Conservation (phyloP, 1,140 invertebrate genomes). For the Eumeta japonica region DNA sequence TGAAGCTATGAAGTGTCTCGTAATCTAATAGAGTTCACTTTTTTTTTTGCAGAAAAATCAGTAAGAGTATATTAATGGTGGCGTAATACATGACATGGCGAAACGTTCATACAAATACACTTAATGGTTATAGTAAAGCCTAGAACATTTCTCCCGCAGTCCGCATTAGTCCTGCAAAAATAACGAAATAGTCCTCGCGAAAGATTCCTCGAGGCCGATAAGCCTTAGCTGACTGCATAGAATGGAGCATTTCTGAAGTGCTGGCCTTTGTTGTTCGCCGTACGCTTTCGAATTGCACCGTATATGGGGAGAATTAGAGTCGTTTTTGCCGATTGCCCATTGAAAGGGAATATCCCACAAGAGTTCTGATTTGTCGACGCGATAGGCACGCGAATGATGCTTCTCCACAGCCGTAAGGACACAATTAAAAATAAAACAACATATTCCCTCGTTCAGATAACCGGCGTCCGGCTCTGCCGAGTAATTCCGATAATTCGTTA, state of each 20-base stretch:
- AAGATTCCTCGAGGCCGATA: constrained; percentile 32
- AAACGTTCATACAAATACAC: too few species aligned
- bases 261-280: constrained; percentile 23
- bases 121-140: too few species aligned
- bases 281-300: constrained; percentile 24
- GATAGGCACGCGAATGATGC: constrained; percentile 33
- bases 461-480: constrained; percentile 12
- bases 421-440: constrained; percentile 29
- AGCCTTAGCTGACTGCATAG: constrained; percentile 27
- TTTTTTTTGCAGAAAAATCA: too few species aligned
- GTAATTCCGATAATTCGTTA: constrained; percentile 14
- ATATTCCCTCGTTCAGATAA: constrained; percentile 20
- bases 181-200: constrained; percentile 34
- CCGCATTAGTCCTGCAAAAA: constrained; percentile 42
- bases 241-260: constrained; percentile 24
- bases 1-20: too few species aligned
- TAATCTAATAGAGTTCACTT: too few species aligned
- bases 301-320: constrained; percentile 20
- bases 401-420: constrained; percentile 26
- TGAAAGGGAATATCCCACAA: constrained; percentile 18
- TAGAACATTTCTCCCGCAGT: too few species aligned
- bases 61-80: too few species aligned
- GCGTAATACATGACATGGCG: too few species aligned
- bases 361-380: constrained; percentile 29
- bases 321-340: constrained; percentile 18